Percentiles rank a stretch among this genome's conserved stretches.
These are phyloP conservation scores for Pseudopodoces humilis DNA, from an alignment of 2,113 vertebrate genomes.

Conservation along the genomic window DNA sequence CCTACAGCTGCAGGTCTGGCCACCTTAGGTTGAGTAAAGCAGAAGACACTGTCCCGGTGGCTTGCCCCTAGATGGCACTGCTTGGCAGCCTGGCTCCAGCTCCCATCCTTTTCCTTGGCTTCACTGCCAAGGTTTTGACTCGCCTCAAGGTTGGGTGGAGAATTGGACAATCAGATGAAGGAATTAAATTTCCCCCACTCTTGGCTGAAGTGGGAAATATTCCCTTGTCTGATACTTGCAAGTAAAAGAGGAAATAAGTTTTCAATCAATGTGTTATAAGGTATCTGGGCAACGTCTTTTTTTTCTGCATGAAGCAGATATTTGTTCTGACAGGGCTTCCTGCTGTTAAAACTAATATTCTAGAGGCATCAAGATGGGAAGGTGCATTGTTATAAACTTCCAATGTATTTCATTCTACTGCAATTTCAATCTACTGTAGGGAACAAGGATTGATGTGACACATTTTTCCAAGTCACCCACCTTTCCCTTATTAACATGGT, in stretches of 20 bases:
- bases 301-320: neutral
- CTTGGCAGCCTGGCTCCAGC: neutral
- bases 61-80: conserved; percentile 62
- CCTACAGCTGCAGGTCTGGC: neutral
- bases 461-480: neutral
- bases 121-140: neutral
- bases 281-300: neutral
- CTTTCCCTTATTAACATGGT: neutral
- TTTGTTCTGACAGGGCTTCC: neutral
- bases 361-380: neutral
- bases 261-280: neutral
- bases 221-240: neutral
- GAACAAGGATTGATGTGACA: neutral
- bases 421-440: too few species aligned
- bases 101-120: neutral
- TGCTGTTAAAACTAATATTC: neutral
- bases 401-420: neutral
- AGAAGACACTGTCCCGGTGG: neutral
- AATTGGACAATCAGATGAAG: neutral
- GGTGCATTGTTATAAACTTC: neutral
- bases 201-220: neutral
- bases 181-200: neutral
- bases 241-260: neutral
- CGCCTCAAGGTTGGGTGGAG: neutral
- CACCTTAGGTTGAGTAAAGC: fast-evolving